These are phyloP conservation scores for Thalpophila matura DNA, from an alignment of 2,888 invertebrate species.

Conservation along the genomic window DNA sequence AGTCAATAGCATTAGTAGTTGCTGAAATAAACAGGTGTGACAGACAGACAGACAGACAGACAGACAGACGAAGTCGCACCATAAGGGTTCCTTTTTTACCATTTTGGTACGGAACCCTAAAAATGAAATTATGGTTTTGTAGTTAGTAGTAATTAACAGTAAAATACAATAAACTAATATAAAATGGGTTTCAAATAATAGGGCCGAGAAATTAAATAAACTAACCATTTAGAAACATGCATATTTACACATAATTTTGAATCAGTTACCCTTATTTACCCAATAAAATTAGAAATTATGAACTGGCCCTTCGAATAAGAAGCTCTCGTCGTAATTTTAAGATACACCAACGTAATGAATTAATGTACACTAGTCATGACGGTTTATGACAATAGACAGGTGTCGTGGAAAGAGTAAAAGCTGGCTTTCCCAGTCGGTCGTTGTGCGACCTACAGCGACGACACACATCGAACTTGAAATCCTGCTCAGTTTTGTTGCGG, in stretches of 20 bases:
- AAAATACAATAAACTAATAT: too few relatives aligned
- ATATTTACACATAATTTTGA: not conserved
- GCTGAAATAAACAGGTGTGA: too few relatives aligned
- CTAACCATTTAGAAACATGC: not conserved
- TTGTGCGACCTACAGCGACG: constrained; percentile 84
- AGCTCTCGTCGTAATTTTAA: constrained; percentile 22
- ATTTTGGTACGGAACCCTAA: too few relatives aligned
- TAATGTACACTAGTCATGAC: constrained; percentile 50
- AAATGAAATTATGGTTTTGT: too few relatives aligned
- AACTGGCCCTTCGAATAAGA: constrained; percentile 24
- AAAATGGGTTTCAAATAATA: not conserved
- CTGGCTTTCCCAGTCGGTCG: constrained; percentile 83
- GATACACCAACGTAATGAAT: constrained; percentile 45
- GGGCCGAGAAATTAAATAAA: not conserved
- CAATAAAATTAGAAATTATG: constrained; percentile 40
- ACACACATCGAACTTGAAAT: constrained; percentile 84
- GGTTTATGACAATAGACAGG: constrained; percentile 70
- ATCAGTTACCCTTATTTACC: constrained; percentile 16
- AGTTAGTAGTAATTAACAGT: too few relatives aligned
- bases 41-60: too few relatives aligned
- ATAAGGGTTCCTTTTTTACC: too few relatives aligned
- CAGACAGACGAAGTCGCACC: too few relatives aligned
- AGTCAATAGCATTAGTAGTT: too few relatives aligned
- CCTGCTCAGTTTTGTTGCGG: constrained; percentile 76
- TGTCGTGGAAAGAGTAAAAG: constrained; percentile 81